Base-by-base conservation (phyloP, 1,140 invertebrate species). In the Tenebrio molitor region DNA sequence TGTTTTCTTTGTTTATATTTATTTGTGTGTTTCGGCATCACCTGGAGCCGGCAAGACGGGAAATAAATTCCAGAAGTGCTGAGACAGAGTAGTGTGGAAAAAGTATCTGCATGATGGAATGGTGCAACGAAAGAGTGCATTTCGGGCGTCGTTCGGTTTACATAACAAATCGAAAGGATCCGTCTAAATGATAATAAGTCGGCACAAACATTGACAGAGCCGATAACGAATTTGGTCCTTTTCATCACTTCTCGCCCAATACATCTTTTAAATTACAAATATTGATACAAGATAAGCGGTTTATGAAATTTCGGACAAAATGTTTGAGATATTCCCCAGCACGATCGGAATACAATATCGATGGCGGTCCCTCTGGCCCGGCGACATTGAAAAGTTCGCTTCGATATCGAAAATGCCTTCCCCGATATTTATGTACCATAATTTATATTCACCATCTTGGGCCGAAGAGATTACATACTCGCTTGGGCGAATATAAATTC, bases 211-310 rank as follows among this genome's bases (percentile, higher is more conserved):
- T 68, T 68, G 65, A 68, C 41, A 68, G 25, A 68, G 29, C 19
- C 44, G 65, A 68, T 46, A 68, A 68, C 39, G 64, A 67, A 44
- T 68, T 68, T 33, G 29, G 21, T 46, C 23, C 21, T 50, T 68
- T 68, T 68, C 64, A 67, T 67, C 65, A 68, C 65, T 68, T 46
- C 16, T n/a, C 0, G 42, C 7, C 78, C 77, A 74, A 80, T 79
- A 77, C 76, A 77, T 80, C 76, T 81, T 79, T 71, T 78, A 78
- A 80, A 81, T 77, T 79, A 80, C 80, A 81, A 81, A 81, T 81
- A 81, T 81, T 81, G 80, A 81, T 81, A 81, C 76, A 79, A 78
- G 79, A 80, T 81, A 81, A 81, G 79, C 76, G 77, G 76, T 78
- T 81, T 81, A 80, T 80, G 75, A 79, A 81, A 80, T 79, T 78